A percentile compares a stretch with the other conserved stretches of the same genome.
Conservation (phyloP, 2,888 invertebrate species). For the Polyploca ridens region DNA sequence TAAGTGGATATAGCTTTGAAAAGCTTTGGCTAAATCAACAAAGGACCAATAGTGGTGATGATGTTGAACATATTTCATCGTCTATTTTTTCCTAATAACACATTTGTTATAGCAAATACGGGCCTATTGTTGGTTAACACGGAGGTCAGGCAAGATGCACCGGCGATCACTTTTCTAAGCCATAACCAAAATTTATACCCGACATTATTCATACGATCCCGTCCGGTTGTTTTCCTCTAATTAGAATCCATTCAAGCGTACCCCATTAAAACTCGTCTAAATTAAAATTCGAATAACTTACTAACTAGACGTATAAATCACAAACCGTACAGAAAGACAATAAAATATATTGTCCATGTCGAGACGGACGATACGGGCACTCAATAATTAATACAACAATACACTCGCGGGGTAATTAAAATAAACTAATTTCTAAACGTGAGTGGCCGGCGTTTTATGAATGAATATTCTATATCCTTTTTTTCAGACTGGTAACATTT, state of each 20-base stretch:
- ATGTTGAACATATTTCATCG: constrained; percentile 61
- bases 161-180: constrained; percentile 65
- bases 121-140: constrained; percentile 61
- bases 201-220: constrained; percentile 75
- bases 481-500: constrained; percentile 75
- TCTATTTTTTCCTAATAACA: constrained; percentile 65
- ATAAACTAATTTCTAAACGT: constrained; percentile 81
- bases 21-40: constrained; percentile 38
- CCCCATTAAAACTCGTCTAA: constrained; percentile 83
- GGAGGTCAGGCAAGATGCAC: constrained; percentile 55
- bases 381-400: constrained; percentile 82
- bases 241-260: constrained; percentile 82
- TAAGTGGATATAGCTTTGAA: constrained; percentile 5
- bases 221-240: constrained; percentile 80
- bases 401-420: constrained; percentile 79
- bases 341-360: constrained; percentile 81
- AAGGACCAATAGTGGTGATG: constrained; percentile 37
- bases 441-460: constrained; percentile 73
- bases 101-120: constrained; percentile 74
- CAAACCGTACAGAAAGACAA: constrained; percentile 71
- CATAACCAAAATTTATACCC: constrained; percentile 79
- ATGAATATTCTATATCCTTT: constrained; percentile 68
- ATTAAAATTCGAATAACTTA: constrained; percentile 84
- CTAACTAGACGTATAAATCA: constrained; percentile 84
- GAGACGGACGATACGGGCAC: constrained; percentile 54